These are phyloP conservation scores for Salvelinus fontinalis DNA, from an alignment of 2,113 vertebrate genomes.

Conservation along the genomic window DNA sequence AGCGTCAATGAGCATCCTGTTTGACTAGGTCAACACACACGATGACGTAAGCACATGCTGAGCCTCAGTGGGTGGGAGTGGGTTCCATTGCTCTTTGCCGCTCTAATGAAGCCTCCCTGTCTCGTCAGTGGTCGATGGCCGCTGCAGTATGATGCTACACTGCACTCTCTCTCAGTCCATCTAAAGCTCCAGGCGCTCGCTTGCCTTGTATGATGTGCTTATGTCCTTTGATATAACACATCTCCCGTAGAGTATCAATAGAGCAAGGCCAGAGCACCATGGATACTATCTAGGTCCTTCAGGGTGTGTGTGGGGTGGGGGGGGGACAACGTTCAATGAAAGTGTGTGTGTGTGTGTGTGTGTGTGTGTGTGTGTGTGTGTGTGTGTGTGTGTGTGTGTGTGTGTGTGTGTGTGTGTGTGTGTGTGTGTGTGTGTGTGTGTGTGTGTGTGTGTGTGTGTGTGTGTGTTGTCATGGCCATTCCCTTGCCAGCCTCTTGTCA, in stretches of 20 bases:
- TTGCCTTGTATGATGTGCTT: not conserved
- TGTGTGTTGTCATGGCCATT: not conserved
- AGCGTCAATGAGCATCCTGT: not conserved
- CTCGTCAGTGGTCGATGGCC: not conserved
- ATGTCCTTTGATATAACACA: not conserved
- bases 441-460: not conserved
- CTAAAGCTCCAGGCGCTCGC: not conserved
- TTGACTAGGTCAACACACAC: not conserved
- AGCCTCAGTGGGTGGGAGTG: not conserved
- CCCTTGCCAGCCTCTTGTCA: not conserved
- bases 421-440: constrained; percentile 1
- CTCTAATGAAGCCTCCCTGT: not conserved
- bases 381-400: constrained; percentile 5
- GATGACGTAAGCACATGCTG: not conserved
- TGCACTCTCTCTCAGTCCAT: not conserved
- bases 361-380: not conserved
- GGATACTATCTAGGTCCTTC: not conserved
- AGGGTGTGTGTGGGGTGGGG: not conserved
- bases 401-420: constrained; percentile 5
- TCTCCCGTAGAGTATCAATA: not conserved
- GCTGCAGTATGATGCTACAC: not conserved
- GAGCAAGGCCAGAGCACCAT: not conserved
- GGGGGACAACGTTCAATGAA: too few relatives aligned
- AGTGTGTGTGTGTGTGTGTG: not conserved
- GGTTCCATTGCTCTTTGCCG: not conserved